These are phyloP conservation scores for Lepidotrigona ventralis DNA, from an alignment of 1,140 invertebrate species.

Conservation along the genomic window DNA sequence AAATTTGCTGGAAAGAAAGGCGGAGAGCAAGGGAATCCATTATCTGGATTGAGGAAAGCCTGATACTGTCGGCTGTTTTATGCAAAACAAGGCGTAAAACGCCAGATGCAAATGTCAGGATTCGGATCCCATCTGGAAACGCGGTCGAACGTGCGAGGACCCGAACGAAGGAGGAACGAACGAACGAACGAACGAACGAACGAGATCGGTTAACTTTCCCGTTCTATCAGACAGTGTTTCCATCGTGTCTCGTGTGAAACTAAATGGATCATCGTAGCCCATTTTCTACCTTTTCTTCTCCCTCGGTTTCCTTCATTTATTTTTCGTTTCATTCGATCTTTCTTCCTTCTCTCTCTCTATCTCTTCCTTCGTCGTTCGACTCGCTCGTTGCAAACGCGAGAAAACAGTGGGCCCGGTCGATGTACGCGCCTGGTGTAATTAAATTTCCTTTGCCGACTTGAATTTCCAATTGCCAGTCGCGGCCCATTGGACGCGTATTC, in stretches of 20 bases:
- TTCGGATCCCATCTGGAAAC: constrained; percentile 35
- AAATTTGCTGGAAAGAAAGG: constrained; percentile 62
- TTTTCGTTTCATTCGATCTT: not conserved
- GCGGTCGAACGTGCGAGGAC: not conserved
- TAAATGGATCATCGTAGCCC: not conserved
- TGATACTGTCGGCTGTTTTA: constrained; percentile 51
- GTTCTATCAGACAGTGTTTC: constrained; percentile 9
- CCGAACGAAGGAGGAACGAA: not conserved
- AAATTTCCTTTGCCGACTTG: constrained; percentile 11
- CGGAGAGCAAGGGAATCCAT: constrained; percentile 52
- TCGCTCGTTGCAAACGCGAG: not conserved
- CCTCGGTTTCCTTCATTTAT: not conserved
- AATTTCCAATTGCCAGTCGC: constrained; percentile 24
- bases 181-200: not conserved
- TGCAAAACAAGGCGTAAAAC: constrained; percentile 54
- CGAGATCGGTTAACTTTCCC: not conserved
- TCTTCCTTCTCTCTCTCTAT: no score
- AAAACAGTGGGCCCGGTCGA: not conserved
- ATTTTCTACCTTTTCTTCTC: not conserved
- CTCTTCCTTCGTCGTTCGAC: no score
- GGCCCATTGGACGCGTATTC: not conserved
- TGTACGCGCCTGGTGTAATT: constrained; percentile 5
- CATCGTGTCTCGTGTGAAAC: constrained; percentile 1
- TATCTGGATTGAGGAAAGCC: constrained; percentile 59
- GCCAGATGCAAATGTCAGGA: constrained; percentile 49